Conservation (phyloP, 2,797 vertebrate species). For the Buphagus erythrorhynchus region DNA sequence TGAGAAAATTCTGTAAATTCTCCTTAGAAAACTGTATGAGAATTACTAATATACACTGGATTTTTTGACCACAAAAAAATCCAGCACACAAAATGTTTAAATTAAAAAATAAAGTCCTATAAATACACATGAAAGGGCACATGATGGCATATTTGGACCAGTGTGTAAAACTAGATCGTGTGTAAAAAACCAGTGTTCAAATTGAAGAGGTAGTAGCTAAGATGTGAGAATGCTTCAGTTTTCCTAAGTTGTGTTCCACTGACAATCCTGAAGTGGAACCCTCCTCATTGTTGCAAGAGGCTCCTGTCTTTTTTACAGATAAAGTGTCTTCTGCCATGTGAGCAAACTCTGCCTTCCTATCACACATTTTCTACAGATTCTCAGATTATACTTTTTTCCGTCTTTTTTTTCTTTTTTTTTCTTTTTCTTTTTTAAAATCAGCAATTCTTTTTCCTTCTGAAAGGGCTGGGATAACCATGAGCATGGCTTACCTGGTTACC, state of each 20-base stretch:
- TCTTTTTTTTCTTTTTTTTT: too few species aligned
- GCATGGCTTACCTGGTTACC: not conserved
- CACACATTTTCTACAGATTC: not conserved
- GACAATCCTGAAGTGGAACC: not conserved
- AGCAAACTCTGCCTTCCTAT: not conserved
- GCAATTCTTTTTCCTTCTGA: not conserved
- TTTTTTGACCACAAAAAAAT: not conserved
- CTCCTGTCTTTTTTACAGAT: not conserved
- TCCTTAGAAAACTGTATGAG: not conserved
- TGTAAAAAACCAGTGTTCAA: not conserved
- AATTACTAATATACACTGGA: not conserved
- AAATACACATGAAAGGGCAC: not conserved
- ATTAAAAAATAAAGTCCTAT: not conserved
- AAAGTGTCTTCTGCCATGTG: not conserved
- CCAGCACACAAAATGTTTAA: not conserved
- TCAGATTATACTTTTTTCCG: not conserved
- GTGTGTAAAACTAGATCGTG: not conserved
- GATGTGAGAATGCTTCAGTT: not conserved
- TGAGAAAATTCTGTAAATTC: not conserved
- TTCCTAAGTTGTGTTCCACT: not conserved
- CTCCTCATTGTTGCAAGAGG: rapidly evolving
- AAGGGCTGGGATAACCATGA: not conserved
- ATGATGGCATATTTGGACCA: not conserved
- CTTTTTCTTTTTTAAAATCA: not conserved
- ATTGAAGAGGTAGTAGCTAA: not conserved